phyloP scores from a whole-genome alignment of 2,797 vertebrate species.

The Crenuchus spilurus region DNA sequence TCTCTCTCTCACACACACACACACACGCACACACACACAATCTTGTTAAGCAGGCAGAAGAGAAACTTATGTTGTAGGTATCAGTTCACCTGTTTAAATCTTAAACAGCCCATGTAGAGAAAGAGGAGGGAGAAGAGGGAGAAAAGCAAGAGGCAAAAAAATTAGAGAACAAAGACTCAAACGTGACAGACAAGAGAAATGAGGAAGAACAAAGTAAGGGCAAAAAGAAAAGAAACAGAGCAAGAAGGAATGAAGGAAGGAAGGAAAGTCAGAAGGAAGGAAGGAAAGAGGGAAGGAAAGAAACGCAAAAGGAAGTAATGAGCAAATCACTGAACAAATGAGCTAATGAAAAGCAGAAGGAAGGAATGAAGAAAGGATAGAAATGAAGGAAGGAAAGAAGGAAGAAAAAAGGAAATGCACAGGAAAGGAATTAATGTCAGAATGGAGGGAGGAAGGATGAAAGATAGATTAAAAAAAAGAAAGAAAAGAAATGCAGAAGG shows the following conservation, averaged over 20 bases:
- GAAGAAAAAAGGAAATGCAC: background rate
- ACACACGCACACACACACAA: background rate
- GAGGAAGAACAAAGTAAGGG: background rate
- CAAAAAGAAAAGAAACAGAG: background rate
- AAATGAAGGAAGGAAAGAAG: background rate
- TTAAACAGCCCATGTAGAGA: conserved; percentile 41
- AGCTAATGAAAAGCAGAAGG: background rate
- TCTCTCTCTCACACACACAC: background rate
- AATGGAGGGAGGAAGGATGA: background rate
- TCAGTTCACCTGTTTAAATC: conserved; percentile 50
- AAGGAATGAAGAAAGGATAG: background rate
- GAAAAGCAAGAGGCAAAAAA: background rate
- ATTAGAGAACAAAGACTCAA: no score
- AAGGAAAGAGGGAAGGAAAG: no score
- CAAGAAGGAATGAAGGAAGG: background rate
- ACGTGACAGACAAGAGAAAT: no score
- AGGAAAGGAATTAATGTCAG: background rate
- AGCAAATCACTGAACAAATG: no score
- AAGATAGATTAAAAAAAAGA: no score
- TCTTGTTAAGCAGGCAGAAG: conserved; percentile 6
- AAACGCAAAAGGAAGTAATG: background rate
- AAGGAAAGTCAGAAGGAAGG: background rate
- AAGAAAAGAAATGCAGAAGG: background rate
- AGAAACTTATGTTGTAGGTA: conserved; percentile 42
- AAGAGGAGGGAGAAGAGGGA: conserved; percentile 18